Evolutionary conservation across 2,113 vertebrate species (phyloP).

Genomic region (Indri indri): DNA sequence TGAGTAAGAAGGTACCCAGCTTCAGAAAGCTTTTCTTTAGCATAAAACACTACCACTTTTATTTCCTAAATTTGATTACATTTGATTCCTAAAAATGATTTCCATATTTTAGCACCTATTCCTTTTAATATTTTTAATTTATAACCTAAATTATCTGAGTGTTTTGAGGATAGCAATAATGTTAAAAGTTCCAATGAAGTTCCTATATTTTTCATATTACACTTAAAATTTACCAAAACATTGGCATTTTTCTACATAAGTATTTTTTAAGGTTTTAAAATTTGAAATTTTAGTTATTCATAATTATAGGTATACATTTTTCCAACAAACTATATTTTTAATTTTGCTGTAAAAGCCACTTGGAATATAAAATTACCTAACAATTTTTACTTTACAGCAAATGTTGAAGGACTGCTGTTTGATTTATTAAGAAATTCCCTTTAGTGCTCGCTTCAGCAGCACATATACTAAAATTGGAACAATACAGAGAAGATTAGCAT

Average conservation of each 20-base stretch:
- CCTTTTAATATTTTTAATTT: neutral
- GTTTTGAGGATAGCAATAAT: neutral
- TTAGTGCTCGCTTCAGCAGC: neutral
- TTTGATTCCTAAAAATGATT: neutral
- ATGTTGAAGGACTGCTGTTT: neutral
- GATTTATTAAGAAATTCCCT: neutral
- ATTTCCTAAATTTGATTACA: neutral
- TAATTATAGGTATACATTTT: too few species aligned
- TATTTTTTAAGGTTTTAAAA: too few species aligned
- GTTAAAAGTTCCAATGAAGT: neutral
- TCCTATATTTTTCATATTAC: too few species aligned
- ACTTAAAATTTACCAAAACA: too few species aligned
- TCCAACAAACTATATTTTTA: too few species aligned
- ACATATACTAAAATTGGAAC: too few species aligned
- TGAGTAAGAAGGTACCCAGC: neutral
- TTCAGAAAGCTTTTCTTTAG: neutral
- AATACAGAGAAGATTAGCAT: too few species aligned
- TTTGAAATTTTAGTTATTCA: too few species aligned
- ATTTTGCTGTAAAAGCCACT: neutral
- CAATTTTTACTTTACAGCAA: neutral
- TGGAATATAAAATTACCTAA: constrained; percentile 7
- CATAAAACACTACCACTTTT: neutral
- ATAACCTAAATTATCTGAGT: neutral
- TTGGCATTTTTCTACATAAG: too few species aligned
- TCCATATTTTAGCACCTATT: neutral